Conservation (phyloP, 2,888 invertebrate species). For the Aspidiotus destructor region DNA sequence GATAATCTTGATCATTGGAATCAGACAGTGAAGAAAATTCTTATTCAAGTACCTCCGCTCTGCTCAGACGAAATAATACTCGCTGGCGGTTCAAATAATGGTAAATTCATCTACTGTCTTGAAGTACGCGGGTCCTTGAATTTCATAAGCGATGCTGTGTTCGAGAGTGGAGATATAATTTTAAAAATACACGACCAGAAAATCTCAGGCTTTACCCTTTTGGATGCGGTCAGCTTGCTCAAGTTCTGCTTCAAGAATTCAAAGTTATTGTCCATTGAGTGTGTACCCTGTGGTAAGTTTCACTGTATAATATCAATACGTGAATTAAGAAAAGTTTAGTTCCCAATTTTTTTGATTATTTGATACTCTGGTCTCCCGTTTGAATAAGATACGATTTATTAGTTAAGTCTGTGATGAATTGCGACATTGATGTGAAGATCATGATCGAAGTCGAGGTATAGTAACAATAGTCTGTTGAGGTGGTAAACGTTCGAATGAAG, state of each 20-base stretch:
- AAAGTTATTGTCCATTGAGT: constrained; percentile 47
- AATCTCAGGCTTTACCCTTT: constrained; percentile 49
- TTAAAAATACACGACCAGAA: constrained; percentile 49
- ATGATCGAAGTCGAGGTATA: too few relatives aligned
- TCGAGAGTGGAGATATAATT: constrained; percentile 42
- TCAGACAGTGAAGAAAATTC: constrained; percentile 43
- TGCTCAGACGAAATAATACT: constrained; percentile 43
- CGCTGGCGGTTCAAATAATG: constrained; percentile 47
- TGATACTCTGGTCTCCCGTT: too few relatives aligned
- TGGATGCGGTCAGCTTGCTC: constrained; percentile 48
- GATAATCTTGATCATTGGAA: constrained; percentile 42
- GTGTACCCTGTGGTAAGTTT: constrained; percentile 45
- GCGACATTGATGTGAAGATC: too few relatives aligned
- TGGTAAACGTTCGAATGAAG: too few relatives aligned
- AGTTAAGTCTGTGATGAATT: too few relatives aligned
- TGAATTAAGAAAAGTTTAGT: too few relatives aligned
- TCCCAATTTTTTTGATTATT: too few relatives aligned
- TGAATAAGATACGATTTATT: too few relatives aligned
- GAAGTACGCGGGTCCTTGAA: constrained; percentile 38
- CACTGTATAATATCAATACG: too few relatives aligned
- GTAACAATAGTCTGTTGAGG: too few relatives aligned
- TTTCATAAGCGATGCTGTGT: constrained; percentile 35
- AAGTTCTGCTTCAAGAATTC: constrained; percentile 48
- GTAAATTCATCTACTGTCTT: constrained; percentile 42
- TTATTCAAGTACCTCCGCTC: constrained; percentile 43